Conservation (phyloP, 2,888 invertebrate species). For the Hydroisotoma schaefferi region DNA sequence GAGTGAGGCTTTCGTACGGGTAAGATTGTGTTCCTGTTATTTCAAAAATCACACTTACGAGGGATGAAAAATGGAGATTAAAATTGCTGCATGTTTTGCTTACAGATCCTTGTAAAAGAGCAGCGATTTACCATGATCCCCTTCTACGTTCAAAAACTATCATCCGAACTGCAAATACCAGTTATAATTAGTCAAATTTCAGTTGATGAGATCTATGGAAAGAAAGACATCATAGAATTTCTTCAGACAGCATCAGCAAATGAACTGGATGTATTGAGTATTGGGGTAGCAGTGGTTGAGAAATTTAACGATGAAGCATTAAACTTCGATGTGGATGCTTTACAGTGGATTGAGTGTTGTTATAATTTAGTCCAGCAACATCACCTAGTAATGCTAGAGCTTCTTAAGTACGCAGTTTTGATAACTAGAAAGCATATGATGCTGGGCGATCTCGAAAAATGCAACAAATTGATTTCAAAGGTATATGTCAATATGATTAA, state of each 20-base stretch:
- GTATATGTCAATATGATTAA: slow-evolving; percentile 7
- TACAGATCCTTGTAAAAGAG: slow-evolving; percentile 39
- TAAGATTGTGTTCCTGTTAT: slow-evolving; percentile 9
- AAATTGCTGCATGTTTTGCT: no score
- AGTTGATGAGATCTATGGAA: slow-evolving; percentile 9
- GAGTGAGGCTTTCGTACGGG: slow-evolving; percentile 36
- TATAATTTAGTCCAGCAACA: slow-evolving; percentile 28
- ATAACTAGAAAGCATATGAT: slow-evolving; percentile 41
- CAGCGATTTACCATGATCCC: slow-evolving; percentile 35
- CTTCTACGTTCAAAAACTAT: slow-evolving; percentile 40
- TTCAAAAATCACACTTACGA: slow-evolving; percentile 1
- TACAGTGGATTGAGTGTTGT: slow-evolving; percentile 42
- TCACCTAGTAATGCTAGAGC: slow-evolving; percentile 35
- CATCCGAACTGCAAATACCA: slow-evolving; percentile 31
- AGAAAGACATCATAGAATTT: slow-evolving; percentile 30
- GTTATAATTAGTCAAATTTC: slow-evolving; percentile 38
- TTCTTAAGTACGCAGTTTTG: slow-evolving; percentile 34
- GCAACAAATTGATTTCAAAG: slow-evolving; percentile 26
- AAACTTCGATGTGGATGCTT: slow-evolving; percentile 34
- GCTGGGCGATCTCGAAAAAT: slow-evolving; percentile 29
- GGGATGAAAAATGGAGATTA: no score
- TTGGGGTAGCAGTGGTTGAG: slow-evolving; percentile 38
- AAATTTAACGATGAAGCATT: slow-evolving; percentile 35
- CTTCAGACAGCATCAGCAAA: slow-evolving; percentile 27
- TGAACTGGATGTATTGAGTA: slow-evolving; percentile 35